Evolutionary conservation across 1,140 invertebrate species (phyloP), one percentile per base, ranked within the genome.

Genomic region (Anthonomus grandis): DNA sequence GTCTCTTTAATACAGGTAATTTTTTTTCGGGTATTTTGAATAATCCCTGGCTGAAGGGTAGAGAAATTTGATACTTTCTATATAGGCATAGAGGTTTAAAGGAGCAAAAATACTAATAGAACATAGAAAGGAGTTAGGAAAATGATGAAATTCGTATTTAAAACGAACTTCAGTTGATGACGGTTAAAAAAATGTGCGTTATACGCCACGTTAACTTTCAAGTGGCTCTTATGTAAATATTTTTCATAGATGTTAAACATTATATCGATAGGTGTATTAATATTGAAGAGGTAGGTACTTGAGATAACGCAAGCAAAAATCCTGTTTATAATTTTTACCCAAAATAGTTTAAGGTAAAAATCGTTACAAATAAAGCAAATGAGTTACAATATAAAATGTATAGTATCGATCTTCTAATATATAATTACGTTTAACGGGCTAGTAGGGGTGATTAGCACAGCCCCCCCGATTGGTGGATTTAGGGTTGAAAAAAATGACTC

Each of bases 401-500:
- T 70, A 71, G 70, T 73, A 73, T 73, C 67, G 71, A 73, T 73
- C 71, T 38, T 36, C 66, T 69, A 64, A 73, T 73, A 72, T 67
- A 72, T 73, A 73, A 73, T 73, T 73, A 73, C 70, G 63, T 70
- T 68, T 66, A 54, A 6, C 17, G 23, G 39, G 47, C 62, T 57
- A 66, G 67, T 50, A 63, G 70, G 70, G 70, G 69, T 72, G 72
- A 74, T 74, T 73, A 74, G 70, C 48, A 41, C 47, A 52, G 48
- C 60, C 64, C 63, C 67, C 65, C 64, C 66, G 70, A 72, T 74
- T 72, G 72, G 70, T 69, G 61, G 66, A 62, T 63, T 66, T 71
- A 65, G 70, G 72, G 72, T 71, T 74, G 69, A 70, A 71, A 72
- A 70, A 69, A 71, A 71, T 74, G 72, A 74, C 70, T 73, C 70